These are phyloP conservation scores for Drosophila orosa DNA, from an alignment of 1,140 invertebrate genomes.

Conservation along the genomic window DNA sequence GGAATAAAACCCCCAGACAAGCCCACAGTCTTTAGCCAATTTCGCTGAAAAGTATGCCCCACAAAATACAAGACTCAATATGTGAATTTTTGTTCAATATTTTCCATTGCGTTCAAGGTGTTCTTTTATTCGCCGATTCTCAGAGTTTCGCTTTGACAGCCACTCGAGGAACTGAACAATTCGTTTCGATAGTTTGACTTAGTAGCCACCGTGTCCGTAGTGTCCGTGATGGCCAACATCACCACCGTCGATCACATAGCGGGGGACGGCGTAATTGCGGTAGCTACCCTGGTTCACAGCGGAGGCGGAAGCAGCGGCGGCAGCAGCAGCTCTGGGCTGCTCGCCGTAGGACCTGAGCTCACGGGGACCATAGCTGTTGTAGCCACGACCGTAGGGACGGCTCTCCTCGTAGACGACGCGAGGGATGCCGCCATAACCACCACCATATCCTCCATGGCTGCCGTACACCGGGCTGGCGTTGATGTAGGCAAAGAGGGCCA, in stretches of 20 bases:
- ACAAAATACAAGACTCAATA: constrained; percentile 13
- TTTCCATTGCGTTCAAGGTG: constrained; percentile 47
- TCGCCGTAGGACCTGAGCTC: constrained; percentile 10
- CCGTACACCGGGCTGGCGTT: constrained; percentile 49
- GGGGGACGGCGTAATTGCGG: constrained; percentile 32
- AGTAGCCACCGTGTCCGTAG: constrained; percentile 45
- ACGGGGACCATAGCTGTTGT: constrained; percentile 19
- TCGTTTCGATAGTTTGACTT: constrained; percentile 30
- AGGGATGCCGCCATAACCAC: constrained; percentile 12
- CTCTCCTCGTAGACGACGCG: constrained; percentile 50
- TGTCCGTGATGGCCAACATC: constrained; percentile 21
- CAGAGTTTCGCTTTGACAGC: constrained; percentile 48
- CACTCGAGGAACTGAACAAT: constrained; percentile 33
- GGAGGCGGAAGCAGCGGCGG: constrained; percentile 40
- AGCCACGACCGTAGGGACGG: constrained; percentile 19
- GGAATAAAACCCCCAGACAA: background rate
- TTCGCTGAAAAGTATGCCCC: constrained; percentile 64
- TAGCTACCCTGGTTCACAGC: constrained; percentile 50
- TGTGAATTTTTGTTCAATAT: constrained; percentile 61
- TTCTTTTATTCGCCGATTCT: constrained; percentile 41
- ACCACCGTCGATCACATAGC: constrained; percentile 49
- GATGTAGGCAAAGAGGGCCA: constrained; percentile 64
- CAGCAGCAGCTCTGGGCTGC: constrained; percentile 44
- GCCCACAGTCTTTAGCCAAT: constrained; percentile 1
- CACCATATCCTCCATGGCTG: constrained; percentile 40